phyloP scores from a whole-genome alignment of 2,797 vertebrate species.

The Eulemur mongoz region DNA sequence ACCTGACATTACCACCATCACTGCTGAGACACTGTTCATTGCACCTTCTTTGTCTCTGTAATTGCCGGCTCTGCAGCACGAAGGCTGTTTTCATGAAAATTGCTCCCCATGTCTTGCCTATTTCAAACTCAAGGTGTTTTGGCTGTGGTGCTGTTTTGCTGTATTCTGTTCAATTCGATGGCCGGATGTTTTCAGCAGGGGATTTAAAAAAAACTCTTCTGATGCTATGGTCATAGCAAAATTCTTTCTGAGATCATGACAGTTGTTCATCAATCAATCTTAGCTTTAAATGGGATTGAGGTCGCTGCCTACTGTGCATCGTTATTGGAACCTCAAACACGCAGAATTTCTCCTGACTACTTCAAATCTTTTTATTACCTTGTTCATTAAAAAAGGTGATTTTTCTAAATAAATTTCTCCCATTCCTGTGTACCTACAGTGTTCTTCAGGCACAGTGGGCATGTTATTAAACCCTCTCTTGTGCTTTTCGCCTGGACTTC shows the following conservation, averaged over 20 bases:
- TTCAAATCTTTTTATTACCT: neutral
- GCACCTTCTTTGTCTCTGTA: neutral
- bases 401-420: neutral
- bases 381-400: neutral
- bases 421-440: accelerated
- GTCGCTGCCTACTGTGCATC: too few species aligned
- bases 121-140: neutral
- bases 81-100: neutral
- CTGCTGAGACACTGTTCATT: neutral
- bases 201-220: neutral
- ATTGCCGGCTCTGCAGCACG: neutral
- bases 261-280: neutral
- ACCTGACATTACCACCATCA: neutral
- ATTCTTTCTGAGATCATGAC: neutral
- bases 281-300: neutral
- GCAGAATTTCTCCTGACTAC: neutral
- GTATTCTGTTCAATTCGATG: neutral
- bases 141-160: neutral
- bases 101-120: neutral
- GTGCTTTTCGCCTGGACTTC: neutral
- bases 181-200: neutral
- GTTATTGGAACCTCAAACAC: too few species aligned
- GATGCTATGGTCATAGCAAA: neutral
- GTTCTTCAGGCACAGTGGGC: too few species aligned
- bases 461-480: accelerated